Percentiles rank a stretch among this genome's conserved stretches.
phyloP scores from a whole-genome alignment of 2,113 vertebrate species.

The Leptocoma aspasia region DNA sequence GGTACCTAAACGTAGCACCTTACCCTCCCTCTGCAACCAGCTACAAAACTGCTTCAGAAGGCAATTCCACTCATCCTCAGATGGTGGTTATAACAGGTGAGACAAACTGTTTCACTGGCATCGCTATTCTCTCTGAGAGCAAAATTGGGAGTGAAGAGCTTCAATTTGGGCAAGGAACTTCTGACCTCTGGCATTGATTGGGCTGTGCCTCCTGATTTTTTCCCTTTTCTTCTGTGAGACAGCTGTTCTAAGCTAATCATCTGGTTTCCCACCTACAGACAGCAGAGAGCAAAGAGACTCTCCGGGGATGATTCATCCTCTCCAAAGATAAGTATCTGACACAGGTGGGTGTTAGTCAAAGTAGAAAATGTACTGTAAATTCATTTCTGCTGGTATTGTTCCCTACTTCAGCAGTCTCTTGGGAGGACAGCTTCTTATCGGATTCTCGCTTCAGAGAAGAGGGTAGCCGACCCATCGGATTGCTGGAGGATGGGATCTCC shows the following conservation, averaged over 20 bases:
- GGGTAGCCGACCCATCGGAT: fast-evolving
- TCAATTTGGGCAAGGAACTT: background rate
- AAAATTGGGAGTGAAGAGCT: background rate
- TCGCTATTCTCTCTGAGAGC: background rate
- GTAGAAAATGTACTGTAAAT: conserved; percentile 48
- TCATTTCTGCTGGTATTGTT: conserved; percentile 20
- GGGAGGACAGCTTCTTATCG: background rate
- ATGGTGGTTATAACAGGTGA: background rate
- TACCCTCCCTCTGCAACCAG: background rate
- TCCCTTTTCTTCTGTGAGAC: background rate
- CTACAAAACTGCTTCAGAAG: background rate
- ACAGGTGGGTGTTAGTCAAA: conserved; percentile 54
- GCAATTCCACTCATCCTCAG: background rate
- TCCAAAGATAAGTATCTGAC: conserved; percentile 37
- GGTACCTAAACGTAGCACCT: background rate
- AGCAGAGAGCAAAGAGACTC: background rate
- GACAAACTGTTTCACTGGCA: background rate
- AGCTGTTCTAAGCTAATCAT: conserved; percentile 25
- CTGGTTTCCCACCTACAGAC: conserved; percentile 33
- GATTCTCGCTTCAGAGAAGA: background rate
- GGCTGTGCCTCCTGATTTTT: background rate
- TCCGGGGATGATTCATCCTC: conserved; percentile 16
- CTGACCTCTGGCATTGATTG: background rate
- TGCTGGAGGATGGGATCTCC: background rate
- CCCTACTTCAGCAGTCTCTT: background rate